Conservation (phyloP, 2,888 invertebrate species). For the Oxyscelio sp. region DNA sequence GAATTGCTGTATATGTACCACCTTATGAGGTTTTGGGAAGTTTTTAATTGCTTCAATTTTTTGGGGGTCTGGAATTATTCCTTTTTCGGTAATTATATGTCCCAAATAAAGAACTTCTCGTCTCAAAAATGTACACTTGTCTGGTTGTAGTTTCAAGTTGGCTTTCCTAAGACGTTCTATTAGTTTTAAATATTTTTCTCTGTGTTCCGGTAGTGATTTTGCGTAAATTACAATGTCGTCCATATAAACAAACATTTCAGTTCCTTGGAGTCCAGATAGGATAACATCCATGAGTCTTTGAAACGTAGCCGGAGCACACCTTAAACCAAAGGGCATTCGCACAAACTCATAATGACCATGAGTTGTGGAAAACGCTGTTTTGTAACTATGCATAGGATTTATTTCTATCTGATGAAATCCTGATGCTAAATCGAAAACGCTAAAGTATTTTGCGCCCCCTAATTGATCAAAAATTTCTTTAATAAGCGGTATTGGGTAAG, state of each 20-base stretch:
- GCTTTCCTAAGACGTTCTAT: constrained; percentile 64
- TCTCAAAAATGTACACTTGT: constrained; percentile 78
- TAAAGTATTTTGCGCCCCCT: too few species aligned
- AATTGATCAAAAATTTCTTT: too few species aligned
- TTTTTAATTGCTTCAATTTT: not conserved
- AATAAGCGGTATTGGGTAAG: too few species aligned
- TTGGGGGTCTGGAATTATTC: not conserved
- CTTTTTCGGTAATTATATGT: not conserved
- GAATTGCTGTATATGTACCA: not conserved
- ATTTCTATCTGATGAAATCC: not conserved
- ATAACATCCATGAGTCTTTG: constrained; percentile 80
- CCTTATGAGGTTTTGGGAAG: not conserved
- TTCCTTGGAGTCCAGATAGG: constrained; percentile 75
- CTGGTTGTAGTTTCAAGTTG: constrained; percentile 69
- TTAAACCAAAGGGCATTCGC: constrained; percentile 80
- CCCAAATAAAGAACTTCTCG: constrained; percentile 79
- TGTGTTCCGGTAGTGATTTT: constrained; percentile 54
- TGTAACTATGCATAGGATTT: not conserved
- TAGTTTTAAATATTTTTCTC: constrained; percentile 55
- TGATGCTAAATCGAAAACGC: too few species aligned
- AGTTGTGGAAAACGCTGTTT: constrained; percentile 63
- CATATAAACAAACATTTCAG: too few species aligned
- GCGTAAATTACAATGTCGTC: constrained; percentile 71
- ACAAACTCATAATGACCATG: constrained; percentile 75
- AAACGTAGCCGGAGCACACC: constrained; percentile 81